Conservation (phyloP, 2,888 invertebrate genomes). For the Drosophila pegasa region DNA sequence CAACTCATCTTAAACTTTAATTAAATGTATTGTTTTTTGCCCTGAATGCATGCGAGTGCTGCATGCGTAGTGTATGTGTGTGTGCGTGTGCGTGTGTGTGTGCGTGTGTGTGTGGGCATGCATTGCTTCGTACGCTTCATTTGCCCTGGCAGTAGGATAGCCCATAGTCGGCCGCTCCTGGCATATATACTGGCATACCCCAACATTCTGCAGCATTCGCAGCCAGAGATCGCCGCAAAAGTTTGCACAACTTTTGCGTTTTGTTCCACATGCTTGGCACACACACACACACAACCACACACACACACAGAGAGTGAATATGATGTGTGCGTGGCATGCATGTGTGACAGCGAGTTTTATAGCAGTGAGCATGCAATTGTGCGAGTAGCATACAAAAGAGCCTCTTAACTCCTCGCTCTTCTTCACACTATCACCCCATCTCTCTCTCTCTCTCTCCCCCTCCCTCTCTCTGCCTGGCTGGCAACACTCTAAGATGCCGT, state of each 20-base stretch:
- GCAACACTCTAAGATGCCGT: slow-evolving; percentile 12
- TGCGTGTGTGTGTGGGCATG: slow-evolving; percentile 25
- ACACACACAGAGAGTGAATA: slow-evolving; percentile 39
- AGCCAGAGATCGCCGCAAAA: slow-evolving; percentile 73
- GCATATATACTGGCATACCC: slow-evolving; percentile 16
- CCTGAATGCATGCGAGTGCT: slow-evolving; percentile 17
- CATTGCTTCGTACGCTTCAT: slow-evolving; percentile 69
- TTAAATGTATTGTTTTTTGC: slow-evolving; percentile 78
- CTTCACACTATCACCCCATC: background rate
- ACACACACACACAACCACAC: slow-evolving; percentile 45
- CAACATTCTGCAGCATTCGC: slow-evolving; percentile 37
- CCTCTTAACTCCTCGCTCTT: slow-evolving; percentile 8
- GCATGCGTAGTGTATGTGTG: slow-evolving; percentile 10
- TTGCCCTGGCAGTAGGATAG: slow-evolving; percentile 45
- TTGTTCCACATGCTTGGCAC: slow-evolving; percentile 77
- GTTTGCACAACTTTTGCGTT: slow-evolving; percentile 75
- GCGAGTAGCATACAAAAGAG: slow-evolving; percentile 58
- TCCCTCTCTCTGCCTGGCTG: background rate
- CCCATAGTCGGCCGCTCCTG: slow-evolving; percentile 1
- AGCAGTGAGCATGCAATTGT: slow-evolving; percentile 75
- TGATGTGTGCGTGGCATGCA: slow-evolving; percentile 55
- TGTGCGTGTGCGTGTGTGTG: slow-evolving; percentile 6
- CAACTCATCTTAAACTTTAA: slow-evolving; percentile 78
- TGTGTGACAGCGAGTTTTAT: slow-evolving; percentile 64
- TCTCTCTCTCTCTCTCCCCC: background rate